Evolutionary conservation across 2,888 invertebrate species (phyloP).

Genomic region (Platynereis dumerilii): DNA sequence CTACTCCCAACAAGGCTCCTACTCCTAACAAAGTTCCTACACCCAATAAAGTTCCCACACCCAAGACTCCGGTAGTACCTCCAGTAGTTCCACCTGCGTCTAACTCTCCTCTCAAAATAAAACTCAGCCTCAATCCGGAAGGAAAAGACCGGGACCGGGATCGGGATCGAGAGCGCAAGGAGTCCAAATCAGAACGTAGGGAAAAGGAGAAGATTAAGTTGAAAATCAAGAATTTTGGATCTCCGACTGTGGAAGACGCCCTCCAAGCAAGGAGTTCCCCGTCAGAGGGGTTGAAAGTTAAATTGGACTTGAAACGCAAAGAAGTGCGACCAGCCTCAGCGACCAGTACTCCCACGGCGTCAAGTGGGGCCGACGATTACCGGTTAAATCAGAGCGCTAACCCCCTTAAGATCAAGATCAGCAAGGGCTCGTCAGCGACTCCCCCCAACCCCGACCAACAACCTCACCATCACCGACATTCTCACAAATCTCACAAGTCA

Average conservation of each 20-base stretch:
- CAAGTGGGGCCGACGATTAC: constrained; percentile 3
- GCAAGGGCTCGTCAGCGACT: constrained; percentile 10
- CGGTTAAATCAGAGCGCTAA: constrained; percentile 13
- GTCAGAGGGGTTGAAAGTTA: constrained; percentile 12
- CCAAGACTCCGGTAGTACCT: background rate
- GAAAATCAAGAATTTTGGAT: constrained; percentile 16
- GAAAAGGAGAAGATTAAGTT: constrained; percentile 12
- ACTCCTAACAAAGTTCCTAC: background rate
- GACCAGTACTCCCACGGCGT: background rate
- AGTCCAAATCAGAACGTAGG: constrained; percentile 1
- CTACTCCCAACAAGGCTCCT: background rate
- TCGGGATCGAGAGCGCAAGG: too few relatives aligned
- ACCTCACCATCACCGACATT: constrained; percentile 14
- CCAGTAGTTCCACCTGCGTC: background rate
- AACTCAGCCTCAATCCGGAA: constrained; percentile 6
- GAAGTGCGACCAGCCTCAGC: background rate
- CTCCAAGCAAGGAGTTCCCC: background rate
- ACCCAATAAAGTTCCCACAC: background rate
- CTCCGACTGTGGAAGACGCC: constrained; percentile 12
- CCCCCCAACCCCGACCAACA: background rate
- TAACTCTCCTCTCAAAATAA: constrained; percentile 11
- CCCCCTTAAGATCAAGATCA: constrained; percentile 17
- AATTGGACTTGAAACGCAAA: constrained; percentile 20
- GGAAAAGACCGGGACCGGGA: too few relatives aligned
- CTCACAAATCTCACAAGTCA: constrained; percentile 11